phyloP scores from a whole-genome alignment of 2,888 invertebrate species.

The Coecobrya sp. region DNA sequence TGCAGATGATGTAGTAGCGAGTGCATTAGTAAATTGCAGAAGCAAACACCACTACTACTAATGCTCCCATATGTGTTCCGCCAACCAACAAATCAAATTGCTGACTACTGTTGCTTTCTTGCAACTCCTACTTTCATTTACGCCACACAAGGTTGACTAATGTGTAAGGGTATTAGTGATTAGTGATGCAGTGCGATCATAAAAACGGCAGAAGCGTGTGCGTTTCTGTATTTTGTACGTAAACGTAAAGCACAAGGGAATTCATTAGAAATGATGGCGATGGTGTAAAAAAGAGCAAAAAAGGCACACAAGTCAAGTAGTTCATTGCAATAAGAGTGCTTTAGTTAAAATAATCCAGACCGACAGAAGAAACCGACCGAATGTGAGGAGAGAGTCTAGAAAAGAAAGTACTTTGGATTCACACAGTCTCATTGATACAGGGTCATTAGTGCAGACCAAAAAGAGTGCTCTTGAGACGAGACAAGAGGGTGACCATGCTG shows the following conservation, averaged over 20 bases:
- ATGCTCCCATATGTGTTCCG: constrained; percentile 39
- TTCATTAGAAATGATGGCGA: constrained; percentile 42
- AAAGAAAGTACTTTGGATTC: constrained; percentile 27
- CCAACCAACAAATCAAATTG: constrained; percentile 71
- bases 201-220: constrained; percentile 43
- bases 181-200: constrained; percentile 41
- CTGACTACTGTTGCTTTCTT: constrained; percentile 53
- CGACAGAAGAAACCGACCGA: constrained; percentile 64
- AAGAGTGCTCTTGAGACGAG: constrained; percentile 71
- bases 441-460: constrained; percentile 77
- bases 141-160: constrained; percentile 62
- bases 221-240: background rate
- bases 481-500: constrained; percentile 80
- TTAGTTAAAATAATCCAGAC: constrained; percentile 62
- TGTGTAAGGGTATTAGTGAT: constrained; percentile 65
- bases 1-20: constrained; percentile 63
- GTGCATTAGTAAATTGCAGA: constrained; percentile 77
- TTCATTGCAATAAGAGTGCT: constrained; percentile 60
- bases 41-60: constrained; percentile 21
- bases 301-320: constrained; percentile 69
- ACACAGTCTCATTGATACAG: constrained; percentile 65
- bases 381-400: constrained; percentile 14
- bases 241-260: constrained; percentile 60
- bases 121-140: constrained; percentile 61
- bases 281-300: constrained; percentile 44